These are phyloP conservation scores for Eilema sororculum DNA, from an alignment of 2,888 invertebrate species.

Conservation along the genomic window DNA sequence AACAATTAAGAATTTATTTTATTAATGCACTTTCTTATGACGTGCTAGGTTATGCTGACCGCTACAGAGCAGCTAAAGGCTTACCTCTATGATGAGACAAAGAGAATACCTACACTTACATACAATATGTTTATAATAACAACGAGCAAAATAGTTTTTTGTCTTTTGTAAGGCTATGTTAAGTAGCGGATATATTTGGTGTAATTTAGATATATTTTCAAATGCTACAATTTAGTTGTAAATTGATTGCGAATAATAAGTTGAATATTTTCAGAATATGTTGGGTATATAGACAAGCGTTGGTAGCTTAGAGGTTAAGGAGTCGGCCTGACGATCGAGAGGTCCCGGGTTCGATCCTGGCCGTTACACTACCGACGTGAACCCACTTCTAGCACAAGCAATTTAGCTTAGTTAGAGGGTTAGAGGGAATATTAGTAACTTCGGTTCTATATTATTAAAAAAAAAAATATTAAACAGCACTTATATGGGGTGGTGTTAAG, in stretches of 20 bases:
- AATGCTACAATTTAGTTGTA: neutral
- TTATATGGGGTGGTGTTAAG: neutral
- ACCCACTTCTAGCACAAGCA: too few relatives aligned
- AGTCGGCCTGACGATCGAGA: too few relatives aligned
- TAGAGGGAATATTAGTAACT: too few relatives aligned
- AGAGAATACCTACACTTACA: conserved; percentile 41
- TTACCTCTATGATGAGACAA: conserved; percentile 61
- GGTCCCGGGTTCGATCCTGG: too few relatives aligned
- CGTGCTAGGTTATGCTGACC: conserved; percentile 60
- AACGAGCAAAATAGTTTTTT: neutral
- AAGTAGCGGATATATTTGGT: neutral
- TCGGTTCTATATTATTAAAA: too few relatives aligned
- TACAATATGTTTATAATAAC: neutral
- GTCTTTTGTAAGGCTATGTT: neutral
- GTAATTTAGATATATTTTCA: neutral
- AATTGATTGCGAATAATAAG: neutral
- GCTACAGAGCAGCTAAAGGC: conserved; percentile 51
- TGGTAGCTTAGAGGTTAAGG: too few relatives aligned
- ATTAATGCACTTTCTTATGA: conserved; percentile 86
- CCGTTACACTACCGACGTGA: too few relatives aligned
- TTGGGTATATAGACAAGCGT: neutral
- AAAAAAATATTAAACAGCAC: too few relatives aligned
- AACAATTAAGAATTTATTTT: conserved; percentile 84
- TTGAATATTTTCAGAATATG: neutral
- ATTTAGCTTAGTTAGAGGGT: too few relatives aligned